phyloP scores from a whole-genome alignment of 53 echinoderm and acorn worm species.

The Holothuria scabra region DNA sequence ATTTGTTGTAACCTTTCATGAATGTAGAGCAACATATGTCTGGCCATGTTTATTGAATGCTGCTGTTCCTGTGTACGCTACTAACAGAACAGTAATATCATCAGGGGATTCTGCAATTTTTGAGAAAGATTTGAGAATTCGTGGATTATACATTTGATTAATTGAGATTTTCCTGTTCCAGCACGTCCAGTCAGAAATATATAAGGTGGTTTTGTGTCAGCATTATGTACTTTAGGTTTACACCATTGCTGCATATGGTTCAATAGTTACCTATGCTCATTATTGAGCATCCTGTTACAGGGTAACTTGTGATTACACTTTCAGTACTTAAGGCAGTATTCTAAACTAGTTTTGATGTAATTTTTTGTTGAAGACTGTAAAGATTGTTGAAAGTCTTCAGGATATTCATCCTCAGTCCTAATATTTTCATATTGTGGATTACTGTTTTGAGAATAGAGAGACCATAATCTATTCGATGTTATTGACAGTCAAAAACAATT shows the following conservation, averaged over 20 bases:
- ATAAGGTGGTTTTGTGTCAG: background rate
- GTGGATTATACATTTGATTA: conserved; percentile 49
- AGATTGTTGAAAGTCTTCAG: too few species aligned
- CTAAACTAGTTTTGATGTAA: too few species aligned
- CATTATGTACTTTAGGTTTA: background rate
- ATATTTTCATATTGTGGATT: too few species aligned
- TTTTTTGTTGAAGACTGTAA: too few species aligned
- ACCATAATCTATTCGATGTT: background rate
- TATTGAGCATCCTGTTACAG: background rate
- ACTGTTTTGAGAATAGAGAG: too few species aligned
- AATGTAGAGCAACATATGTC: conserved; percentile 53
- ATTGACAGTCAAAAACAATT: background rate
- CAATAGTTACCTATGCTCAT: conserved; percentile 6
- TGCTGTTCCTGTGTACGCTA: conserved; percentile 42
- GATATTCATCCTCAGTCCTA: too few species aligned
- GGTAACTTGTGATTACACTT: too few species aligned
- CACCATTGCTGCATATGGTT: background rate
- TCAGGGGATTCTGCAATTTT: background rate
- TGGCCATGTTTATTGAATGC: conserved; percentile 42
- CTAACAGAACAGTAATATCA: conserved; percentile 5
- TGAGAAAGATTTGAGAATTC: background rate
- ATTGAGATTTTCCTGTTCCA: conserved; percentile 35
- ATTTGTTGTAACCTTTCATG: conserved; percentile 64
- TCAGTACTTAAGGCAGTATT: background rate
- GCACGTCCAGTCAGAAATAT: too few species aligned